Evolutionary conservation across 2,113 vertebrate species (phyloP), one percentile per base, ranked within the genome.

Genomic region (Xyliphius kryptos): DNA sequence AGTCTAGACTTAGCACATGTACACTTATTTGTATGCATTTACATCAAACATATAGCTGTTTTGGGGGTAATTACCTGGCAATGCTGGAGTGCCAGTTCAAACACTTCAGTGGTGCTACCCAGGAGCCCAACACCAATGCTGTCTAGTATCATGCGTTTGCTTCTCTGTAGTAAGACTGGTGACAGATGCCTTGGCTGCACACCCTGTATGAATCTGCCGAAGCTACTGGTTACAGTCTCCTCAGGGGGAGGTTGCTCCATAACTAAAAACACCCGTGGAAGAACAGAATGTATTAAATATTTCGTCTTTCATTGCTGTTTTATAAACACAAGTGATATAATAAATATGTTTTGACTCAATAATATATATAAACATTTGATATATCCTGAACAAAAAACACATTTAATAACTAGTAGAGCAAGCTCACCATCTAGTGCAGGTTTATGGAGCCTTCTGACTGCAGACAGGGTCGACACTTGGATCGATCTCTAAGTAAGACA

Each of bases 91-190:
- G 74, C 84, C 26, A 91, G 75, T 9, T 91, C 69, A 14, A 92
- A 91, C 36, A 93, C 91, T 0, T 79, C 74, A 0, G 89, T 93
- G 0, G 85, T 92, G 85, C 88, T 91, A 53, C 92, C 92, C 56
- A 94, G 74, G 0, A 94, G 80, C 36, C 91, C 91, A 2, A 92
- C 92, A 0, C 92, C 92, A 0, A 94, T 82, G 83, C 81, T 92
- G 84, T 94, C 92, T 2, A 93, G 79, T 69, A 92, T 85, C 92
- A 93, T 94, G 53, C 92, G 87, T 73, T 92, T 93, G 74, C 90
- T 92, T 14, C 89, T 83, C 13, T 82, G 80, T 15, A 88, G 61
- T 55, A 89, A 85, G 0, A 73, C 67, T 0, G 82, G 66, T 2
- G 90, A 85, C 63, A 92, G 71, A 12, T 88, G 89, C 50, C 86